A percentile compares a stretch with the other conserved stretches of the same genome.
phyloP scores from a whole-genome alignment of 53 echinoderm and acorn worm genomes.

The Echinometra lucunter region DNA sequence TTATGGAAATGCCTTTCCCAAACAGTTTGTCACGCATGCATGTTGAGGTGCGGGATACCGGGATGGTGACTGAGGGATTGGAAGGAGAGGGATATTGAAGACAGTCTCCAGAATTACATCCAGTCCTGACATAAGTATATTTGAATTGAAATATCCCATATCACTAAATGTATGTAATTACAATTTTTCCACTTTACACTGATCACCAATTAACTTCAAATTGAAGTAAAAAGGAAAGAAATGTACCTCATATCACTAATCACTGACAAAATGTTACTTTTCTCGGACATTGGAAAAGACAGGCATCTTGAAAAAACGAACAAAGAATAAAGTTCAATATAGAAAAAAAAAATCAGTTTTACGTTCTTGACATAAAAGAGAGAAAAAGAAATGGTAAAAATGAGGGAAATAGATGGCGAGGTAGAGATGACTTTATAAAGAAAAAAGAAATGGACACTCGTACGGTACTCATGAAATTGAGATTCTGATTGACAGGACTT shows the following conservation, averaged over 20 bases:
- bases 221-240: no score
- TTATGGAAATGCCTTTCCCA: background rate
- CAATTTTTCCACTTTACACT: no score
- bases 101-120: no score
- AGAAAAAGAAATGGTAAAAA: background rate
- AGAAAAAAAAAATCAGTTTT: background rate
- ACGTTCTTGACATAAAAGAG: no score
- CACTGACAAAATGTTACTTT: background rate
- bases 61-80: background rate
- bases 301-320: background rate
- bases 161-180: no score
- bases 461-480: background rate
- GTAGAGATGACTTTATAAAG: background rate
- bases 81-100: background rate
- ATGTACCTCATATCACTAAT: no score
- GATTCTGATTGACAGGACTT: slow-evolving; percentile 20
- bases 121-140: no score
- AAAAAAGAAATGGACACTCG: background rate
- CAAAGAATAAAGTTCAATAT: background rate
- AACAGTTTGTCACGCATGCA: background rate
- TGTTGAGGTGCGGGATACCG: background rate
- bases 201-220: no score
- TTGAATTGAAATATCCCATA: no score
- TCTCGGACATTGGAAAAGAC: background rate
- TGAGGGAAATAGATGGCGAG: background rate